Evolutionary conservation across 2,113 vertebrate species (phyloP), one percentile per base, ranked within the genome.

Genomic region (Panthera leo): DNA sequence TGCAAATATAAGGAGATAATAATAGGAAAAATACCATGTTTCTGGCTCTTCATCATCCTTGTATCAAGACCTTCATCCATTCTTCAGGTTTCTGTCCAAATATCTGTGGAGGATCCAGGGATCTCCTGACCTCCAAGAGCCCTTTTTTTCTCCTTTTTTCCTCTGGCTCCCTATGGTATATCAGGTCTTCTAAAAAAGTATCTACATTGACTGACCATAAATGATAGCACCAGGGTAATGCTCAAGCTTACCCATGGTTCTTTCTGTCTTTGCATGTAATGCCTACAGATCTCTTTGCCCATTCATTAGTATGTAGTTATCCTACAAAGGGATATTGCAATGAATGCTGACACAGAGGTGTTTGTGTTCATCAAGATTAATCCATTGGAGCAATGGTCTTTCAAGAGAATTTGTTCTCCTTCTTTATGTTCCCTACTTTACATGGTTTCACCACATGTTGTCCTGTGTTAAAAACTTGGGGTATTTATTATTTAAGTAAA

Each of bases 401-500:
- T 80, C 10, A 14, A 2, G 31, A 53, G 21, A 58, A 31, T 55
- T 27, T 23, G 0, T 45, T 2, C 18, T 16, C 29, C 19, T 63
- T 31, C 25, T 29, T 70, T 58, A 34, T 29, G 18, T 51, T 75
- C 39, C 39, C 87, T 84, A 12, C 1, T 11, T 39, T 48, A 12
- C 16, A 14, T 10, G 23, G 3, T 61, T 65, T 80, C 15, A 70
- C 9, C 11, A 75, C 25, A 5, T 29, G 23, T 73, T 53, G 58
- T 19, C 14, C 51, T 42, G 21, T 55, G 18, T 25, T 19, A 29
- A 18, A 39, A 13, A 53, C 25, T 21, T 29, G 48, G 75, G 15
- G 19, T 61, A 31, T 86, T 73, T 78, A 63, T 68, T 61, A 85
- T 88, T 94, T 80, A 90, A 96, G 55, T 29, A 68, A 27, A 68